Evolutionary conservation across 2,797 vertebrate genomes (phyloP).

Genomic region (Acipenser transmontanus): DNA sequence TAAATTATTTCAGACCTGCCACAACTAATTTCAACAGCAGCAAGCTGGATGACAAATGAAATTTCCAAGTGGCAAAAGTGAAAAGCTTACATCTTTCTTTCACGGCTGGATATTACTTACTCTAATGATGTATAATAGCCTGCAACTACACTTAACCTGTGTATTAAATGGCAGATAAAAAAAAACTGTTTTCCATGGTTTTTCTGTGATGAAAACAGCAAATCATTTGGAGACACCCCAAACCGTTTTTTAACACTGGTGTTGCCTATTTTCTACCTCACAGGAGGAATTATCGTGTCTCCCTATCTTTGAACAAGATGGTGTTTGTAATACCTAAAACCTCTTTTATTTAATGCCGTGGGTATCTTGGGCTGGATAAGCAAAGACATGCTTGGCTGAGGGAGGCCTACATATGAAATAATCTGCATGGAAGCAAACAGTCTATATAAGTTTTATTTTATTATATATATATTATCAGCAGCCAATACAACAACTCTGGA

Average conservation of each 20-base stretch:
- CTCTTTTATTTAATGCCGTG: too few species aligned
- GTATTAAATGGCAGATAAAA: slow-evolving; percentile 60
- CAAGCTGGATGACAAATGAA: slow-evolving; percentile 77
- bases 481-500: too few species aligned
- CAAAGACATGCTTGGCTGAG: too few species aligned
- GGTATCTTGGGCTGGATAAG: too few species aligned
- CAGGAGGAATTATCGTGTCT: too few species aligned
- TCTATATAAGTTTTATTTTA: too few species aligned
- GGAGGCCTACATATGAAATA: too few species aligned
- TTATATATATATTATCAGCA: too few species aligned
- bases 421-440: too few species aligned
- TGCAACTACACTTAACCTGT: slow-evolving; percentile 91
- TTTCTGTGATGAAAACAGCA: slow-evolving; percentile 60
- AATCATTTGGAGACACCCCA: slow-evolving; percentile 53
- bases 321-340: too few species aligned
- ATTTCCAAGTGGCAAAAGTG: slow-evolving; percentile 69
- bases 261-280: too few species aligned
- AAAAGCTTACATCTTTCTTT: slow-evolving; percentile 80
- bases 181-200: slow-evolving; percentile 63
- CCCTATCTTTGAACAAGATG: too few species aligned
- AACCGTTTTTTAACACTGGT: slow-evolving; percentile 28
- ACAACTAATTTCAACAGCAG: slow-evolving; percentile 60
- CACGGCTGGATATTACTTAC: slow-evolving; percentile 82
- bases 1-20: slow-evolving; percentile 67
- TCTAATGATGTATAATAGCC: slow-evolving; percentile 95